A percentile compares a stretch with the other conserved stretches of the same genome.
Conservation (phyloP, 2,113 vertebrate genomes). For the Psettodes erumei region DNA sequence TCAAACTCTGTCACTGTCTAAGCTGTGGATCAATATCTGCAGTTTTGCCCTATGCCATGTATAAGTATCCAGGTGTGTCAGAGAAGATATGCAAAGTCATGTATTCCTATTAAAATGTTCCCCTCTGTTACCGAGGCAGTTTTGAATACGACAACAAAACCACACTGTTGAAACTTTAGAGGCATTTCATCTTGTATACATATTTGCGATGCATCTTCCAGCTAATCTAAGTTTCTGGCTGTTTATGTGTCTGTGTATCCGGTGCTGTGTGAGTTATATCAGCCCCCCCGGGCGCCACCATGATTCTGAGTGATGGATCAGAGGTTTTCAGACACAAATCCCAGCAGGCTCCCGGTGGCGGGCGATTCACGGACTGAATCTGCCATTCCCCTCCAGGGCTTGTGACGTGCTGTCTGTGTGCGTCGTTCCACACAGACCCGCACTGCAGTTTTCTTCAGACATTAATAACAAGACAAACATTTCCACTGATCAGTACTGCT, state of each 20-base stretch:
- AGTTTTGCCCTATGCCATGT: not conserved
- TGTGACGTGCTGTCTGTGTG: conserved; percentile 57
- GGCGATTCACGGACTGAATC: conserved; percentile 55
- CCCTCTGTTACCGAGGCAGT: not conserved
- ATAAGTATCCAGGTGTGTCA: not conserved
- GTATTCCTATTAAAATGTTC: not conserved
- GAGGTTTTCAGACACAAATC: conserved; percentile 48
- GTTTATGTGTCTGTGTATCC: not conserved
- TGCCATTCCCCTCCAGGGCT: conserved; percentile 44
- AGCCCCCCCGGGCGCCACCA: conserved; percentile 1
- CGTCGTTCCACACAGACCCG: conserved; percentile 23
- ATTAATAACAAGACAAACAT: conserved; percentile 14
- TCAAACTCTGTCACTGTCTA: not conserved
- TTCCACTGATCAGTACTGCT: not conserved
- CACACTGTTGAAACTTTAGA: not conserved
- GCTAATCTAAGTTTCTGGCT: not conserved
- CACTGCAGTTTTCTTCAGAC: conserved; percentile 10
- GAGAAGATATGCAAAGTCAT: not conserved
- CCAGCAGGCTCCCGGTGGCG: conserved; percentile 34
- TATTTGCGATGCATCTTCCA: not conserved
- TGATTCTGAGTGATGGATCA: conserved; percentile 45
- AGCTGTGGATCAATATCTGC: not conserved
- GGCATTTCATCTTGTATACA: not conserved
- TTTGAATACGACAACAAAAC: not conserved
- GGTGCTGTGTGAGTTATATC: conserved; percentile 8